These are phyloP conservation scores for Oncorhynchus kisutch DNA, from an alignment of 2,113 vertebrate genomes.

Conservation along the genomic window DNA sequence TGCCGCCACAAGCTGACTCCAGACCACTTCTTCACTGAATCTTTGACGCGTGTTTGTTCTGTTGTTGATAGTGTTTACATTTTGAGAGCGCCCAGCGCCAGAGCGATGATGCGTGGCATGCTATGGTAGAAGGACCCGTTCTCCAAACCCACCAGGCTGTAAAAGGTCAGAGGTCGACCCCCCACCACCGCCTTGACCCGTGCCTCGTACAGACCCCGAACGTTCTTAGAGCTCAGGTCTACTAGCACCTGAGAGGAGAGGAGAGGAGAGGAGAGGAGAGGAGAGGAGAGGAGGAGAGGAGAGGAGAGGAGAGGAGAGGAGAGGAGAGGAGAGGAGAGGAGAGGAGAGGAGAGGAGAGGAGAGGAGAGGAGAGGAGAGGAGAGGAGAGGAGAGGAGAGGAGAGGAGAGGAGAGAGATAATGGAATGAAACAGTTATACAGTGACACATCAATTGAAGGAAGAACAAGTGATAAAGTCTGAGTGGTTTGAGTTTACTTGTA, in stretches of 20 bases:
- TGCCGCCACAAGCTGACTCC: background rate
- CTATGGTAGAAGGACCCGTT: constrained; percentile 84
- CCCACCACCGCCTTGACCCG: constrained; percentile 80
- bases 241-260: constrained; percentile 81
- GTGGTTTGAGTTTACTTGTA: too few species aligned
- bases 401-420: too few species aligned
- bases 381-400: too few species aligned
- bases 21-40: background rate
- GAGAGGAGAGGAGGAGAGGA: constrained; percentile 28
- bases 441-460: background rate
- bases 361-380: constrained; percentile 11
- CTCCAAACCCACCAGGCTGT: constrained; percentile 85
- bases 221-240: constrained; percentile 86
- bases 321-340: background rate
- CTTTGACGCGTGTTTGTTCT: background rate
- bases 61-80: constrained; percentile 31
- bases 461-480: too few species aligned
- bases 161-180: constrained; percentile 76
- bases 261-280: background rate
- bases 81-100: constrained; percentile 82
- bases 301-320: constrained; percentile 8
- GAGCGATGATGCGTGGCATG: constrained; percentile 81
- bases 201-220: constrained; percentile 85
- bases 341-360: constrained; percentile 16
- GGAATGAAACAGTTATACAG: background rate